A percentile compares a stretch with the other conserved stretches of the same genome.
Evolutionary conservation across 2,797 vertebrate species (phyloP).

Genomic region (Malurus leucopterus): DNA sequence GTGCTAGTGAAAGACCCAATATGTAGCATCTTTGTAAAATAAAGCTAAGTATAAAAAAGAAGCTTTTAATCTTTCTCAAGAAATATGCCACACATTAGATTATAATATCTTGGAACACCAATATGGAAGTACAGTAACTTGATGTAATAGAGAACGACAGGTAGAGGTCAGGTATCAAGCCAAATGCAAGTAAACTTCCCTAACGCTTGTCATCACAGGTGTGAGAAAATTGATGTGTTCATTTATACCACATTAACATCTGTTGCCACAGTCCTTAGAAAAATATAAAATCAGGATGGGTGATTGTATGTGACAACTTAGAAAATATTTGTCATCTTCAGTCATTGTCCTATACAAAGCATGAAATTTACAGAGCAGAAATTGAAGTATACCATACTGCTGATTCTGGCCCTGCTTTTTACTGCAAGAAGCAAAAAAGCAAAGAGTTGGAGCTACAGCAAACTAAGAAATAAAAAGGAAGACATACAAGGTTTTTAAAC

Average conservation of each 20-base stretch:
- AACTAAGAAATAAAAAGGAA: not conserved
- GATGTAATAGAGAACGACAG: conserved; percentile 43
- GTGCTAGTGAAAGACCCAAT: not conserved
- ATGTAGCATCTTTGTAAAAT: not conserved
- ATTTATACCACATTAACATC: conserved; percentile 65
- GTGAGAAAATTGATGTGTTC: conserved; percentile 57
- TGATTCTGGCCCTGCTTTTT: not conserved
- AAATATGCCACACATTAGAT: not conserved
- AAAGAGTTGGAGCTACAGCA: not conserved
- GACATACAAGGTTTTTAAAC: not conserved
- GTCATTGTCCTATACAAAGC: conserved; percentile 45
- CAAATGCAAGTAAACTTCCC: conserved; percentile 16
- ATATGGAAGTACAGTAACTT: not conserved
- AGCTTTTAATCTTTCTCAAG: not conserved
- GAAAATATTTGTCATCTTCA: conserved; percentile 66
- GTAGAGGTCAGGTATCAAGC: conserved; percentile 41
- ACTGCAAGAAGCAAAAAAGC: not conserved
- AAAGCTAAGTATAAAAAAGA: not conserved
- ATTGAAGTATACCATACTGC: not conserved
- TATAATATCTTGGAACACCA: not conserved
- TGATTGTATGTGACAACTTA: conserved; percentile 65
- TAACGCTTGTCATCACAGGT: conserved; percentile 57
- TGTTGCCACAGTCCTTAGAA: conserved; percentile 38
- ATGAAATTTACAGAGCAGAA: conserved; percentile 32
- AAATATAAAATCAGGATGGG: not conserved